Percentiles rank a stretch among this genome's conserved stretches.
Evolutionary conservation across 2,113 vertebrate genomes (phyloP).

Genomic region (Alligator mississippiensis): DNA sequence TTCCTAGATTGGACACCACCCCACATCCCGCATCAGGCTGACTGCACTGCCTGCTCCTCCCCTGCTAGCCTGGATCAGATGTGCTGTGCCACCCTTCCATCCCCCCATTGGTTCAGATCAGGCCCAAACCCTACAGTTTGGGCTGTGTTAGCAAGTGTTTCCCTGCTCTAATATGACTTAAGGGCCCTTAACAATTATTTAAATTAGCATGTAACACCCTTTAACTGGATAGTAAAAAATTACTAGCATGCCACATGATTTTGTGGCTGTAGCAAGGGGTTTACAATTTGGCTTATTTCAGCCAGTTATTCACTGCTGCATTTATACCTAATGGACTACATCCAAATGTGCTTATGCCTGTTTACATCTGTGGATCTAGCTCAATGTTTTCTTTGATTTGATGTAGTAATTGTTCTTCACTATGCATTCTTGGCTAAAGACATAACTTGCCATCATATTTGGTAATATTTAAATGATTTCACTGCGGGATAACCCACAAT

Average conservation of each 20-base stretch:
- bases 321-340: not conserved
- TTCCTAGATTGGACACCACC: too few species aligned
- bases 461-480: not conserved
- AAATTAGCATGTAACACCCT: too few species aligned
- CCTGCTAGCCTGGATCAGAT: not conserved
- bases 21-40: too few species aligned
- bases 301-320: not conserved
- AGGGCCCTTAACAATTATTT: too few species aligned
- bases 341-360: not conserved
- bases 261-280: not conserved
- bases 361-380: not conserved
- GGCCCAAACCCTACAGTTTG: too few species aligned
- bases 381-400: conserved; percentile 3
- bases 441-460: not conserved
- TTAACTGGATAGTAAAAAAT: not conserved
- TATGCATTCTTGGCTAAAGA: conserved; percentile 40
- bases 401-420: not conserved
- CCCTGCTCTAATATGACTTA: too few species aligned
- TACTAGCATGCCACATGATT: not conserved
- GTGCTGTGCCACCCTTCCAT: accelerated
- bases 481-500: not conserved
- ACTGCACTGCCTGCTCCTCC: not conserved
- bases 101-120: not conserved
- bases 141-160: too few species aligned
- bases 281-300: not conserved